Evolutionary conservation across 2,888 invertebrate species (phyloP).

Genomic region (Melinaea marsaeus): DNA sequence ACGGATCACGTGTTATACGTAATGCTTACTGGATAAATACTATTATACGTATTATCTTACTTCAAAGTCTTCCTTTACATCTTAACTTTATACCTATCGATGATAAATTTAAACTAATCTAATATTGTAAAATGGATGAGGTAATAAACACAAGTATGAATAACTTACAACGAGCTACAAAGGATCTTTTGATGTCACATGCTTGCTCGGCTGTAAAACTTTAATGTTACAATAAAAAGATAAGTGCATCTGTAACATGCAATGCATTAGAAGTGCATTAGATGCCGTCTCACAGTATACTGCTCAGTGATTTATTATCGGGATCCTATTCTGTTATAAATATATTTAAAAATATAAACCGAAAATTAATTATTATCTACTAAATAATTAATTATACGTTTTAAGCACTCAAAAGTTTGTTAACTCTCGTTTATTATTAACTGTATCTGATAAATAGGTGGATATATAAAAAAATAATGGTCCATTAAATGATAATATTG

Average conservation of each 20-base stretch:
- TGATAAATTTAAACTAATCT: neutral
- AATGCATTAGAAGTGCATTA: constrained; percentile 28
- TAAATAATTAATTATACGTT: too few species aligned
- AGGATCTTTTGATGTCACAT: constrained; percentile 24
- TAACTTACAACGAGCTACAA: constrained; percentile 18
- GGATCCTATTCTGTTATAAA: too few species aligned
- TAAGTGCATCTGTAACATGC: constrained; percentile 32
- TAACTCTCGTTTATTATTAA: neutral
- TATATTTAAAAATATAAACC: too few species aligned
- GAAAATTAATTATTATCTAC: too few species aligned
- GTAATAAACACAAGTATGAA: constrained; percentile 6
- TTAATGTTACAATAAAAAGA: constrained; percentile 37
- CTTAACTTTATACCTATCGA: neutral
- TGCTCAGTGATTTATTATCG: neutral
- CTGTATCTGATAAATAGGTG: constrained; percentile 21
- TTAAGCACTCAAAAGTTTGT: too few species aligned
- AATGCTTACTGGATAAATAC: constrained; percentile 19
- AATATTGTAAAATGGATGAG: constrained; percentile 3
- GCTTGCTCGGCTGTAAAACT: constrained; percentile 27
- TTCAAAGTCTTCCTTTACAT: constrained; percentile 3
- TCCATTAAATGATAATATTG: constrained; percentile 37
- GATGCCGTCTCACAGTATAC: constrained; percentile 10
- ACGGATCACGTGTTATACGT: constrained; percentile 30
- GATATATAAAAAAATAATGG: constrained; percentile 38
- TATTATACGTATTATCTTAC: constrained; percentile 26